Conservation (phyloP, 2,888 invertebrate genomes). For the Carterocephalus palaemon region DNA sequence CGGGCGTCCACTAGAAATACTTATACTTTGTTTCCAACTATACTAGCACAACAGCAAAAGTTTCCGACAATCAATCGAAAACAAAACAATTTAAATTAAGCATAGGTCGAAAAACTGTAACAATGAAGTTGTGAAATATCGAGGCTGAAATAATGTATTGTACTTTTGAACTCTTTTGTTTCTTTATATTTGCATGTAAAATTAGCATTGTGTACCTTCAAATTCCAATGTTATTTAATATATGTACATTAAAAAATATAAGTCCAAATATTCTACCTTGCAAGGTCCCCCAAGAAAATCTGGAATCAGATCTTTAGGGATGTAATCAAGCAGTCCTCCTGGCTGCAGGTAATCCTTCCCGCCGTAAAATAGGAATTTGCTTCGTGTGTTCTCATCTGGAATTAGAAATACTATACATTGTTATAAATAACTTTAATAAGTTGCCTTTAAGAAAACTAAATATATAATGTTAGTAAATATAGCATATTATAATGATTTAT, state of each 20-base stretch:
- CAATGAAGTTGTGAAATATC: too few relatives aligned
- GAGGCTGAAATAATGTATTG: too few relatives aligned
- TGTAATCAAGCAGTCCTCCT: slow-evolving; percentile 91
- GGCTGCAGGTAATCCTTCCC: slow-evolving; percentile 90
- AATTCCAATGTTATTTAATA: too few relatives aligned
- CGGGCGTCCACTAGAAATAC: too few relatives aligned
- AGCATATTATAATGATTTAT: too few relatives aligned
- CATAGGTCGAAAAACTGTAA: too few relatives aligned
- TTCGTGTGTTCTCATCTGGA: slow-evolving; percentile 93
- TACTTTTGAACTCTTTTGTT: too few relatives aligned
- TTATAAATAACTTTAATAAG: not conserved
- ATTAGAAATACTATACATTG: slow-evolving; percentile 11
- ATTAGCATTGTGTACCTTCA: too few relatives aligned
- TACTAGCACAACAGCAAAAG: too few relatives aligned
- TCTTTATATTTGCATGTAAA: too few relatives aligned
- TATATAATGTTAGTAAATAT: not conserved
- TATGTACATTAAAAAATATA: slow-evolving; percentile 6
- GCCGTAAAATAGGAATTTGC: slow-evolving; percentile 94
- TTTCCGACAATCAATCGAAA: not conserved
- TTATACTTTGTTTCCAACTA: too few relatives aligned
- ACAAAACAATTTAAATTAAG: not conserved
- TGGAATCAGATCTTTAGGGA: slow-evolving; percentile 90
- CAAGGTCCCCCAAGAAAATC: slow-evolving; percentile 95
- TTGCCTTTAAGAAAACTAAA: not conserved
- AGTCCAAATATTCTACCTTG: slow-evolving; percentile 77